Evolutionary conservation across 92 coral and sea anemone genomes (phyloP).

Genomic region (Desmophyllum pertusum): DNA sequence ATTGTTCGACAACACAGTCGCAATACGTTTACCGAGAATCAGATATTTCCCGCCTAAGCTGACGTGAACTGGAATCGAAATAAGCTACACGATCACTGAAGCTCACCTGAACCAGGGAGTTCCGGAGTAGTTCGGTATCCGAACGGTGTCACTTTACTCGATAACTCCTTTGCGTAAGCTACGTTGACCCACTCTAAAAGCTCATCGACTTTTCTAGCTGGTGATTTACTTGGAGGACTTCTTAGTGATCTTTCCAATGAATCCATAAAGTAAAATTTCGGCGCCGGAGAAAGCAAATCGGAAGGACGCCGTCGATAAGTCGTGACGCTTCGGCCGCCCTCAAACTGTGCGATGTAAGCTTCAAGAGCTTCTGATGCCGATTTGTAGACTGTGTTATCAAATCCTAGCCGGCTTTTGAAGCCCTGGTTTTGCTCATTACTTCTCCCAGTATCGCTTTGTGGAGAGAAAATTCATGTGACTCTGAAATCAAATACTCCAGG

Average conservation of each 20-base stretch:
- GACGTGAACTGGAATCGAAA: not conserved
- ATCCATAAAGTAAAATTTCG: slow-evolving; percentile 90
- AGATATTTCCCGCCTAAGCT: not conserved
- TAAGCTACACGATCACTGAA: not conserved
- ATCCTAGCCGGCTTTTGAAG: slow-evolving; percentile 42
- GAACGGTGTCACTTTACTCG: slow-evolving; percentile 79
- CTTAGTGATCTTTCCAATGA: slow-evolving; percentile 74
- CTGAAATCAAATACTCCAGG: slow-evolving; percentile 67
- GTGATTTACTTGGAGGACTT: slow-evolving; percentile 67
- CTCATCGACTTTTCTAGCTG: slow-evolving; percentile 84
- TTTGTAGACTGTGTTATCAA: slow-evolving; percentile 58
- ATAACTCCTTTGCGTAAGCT: slow-evolving; percentile 82
- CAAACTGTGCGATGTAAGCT: slow-evolving; percentile 91
- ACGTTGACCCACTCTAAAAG: slow-evolving; percentile 90
- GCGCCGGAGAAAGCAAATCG: slow-evolving; percentile 88
- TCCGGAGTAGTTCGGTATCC: slow-evolving; percentile 65
- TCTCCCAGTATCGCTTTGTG: slow-evolving; percentile 50
- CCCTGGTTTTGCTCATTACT: slow-evolving; percentile 43
- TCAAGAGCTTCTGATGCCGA: slow-evolving; percentile 91
- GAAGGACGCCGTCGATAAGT: slow-evolving; percentile 70
- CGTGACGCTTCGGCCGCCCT: slow-evolving; percentile 62
- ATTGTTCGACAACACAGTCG: not conserved
- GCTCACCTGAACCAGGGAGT: slow-evolving; percentile 67
- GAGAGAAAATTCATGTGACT: slow-evolving; percentile 88
- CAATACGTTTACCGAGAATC: not conserved